phyloP scores from a whole-genome alignment of 1,140 invertebrate genomes.

The Metopolophium dirhodum region DNA sequence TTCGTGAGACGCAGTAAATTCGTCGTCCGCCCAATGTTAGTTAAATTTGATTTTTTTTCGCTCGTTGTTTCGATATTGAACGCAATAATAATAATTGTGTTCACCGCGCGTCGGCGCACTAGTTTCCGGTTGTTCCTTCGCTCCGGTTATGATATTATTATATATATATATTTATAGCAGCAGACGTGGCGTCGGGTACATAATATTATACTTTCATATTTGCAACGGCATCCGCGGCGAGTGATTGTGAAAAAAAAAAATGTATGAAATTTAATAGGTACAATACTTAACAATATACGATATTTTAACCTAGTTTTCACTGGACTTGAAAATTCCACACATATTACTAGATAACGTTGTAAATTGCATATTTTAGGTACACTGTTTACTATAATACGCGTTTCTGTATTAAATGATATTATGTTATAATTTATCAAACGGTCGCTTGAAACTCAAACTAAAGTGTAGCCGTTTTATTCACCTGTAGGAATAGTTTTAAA shows the following conservation, averaged over 20 bases:
- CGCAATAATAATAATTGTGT: not conserved
- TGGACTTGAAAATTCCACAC: conserved; percentile 9
- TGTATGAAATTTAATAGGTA: conserved; percentile 32
- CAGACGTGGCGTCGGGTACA: not conserved
- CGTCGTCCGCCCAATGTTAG: not conserved
- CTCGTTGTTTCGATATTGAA: not conserved
- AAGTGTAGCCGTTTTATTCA: not conserved
- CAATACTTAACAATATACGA: conserved; percentile 26
- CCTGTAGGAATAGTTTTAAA: not conserved
- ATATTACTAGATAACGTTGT: not conserved
- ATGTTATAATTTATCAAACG: not conserved
- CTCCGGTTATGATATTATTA: not conserved
- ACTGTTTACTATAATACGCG: not conserved
- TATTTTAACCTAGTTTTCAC: conserved; percentile 42
- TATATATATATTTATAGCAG: not conserved
- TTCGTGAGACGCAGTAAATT: not conserved
- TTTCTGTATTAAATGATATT: not conserved
- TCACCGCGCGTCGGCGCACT: not conserved
- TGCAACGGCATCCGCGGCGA: not conserved
- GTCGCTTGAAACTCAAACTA: not conserved
- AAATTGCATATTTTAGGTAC: not conserved
- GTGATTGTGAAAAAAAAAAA: conserved; percentile 40
- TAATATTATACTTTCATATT: conserved; percentile 38
- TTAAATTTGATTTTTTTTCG: not conserved
- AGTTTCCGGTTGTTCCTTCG: conserved; percentile 35